Conservation (phyloP, 2,113 vertebrate genomes). For the Zosterops hypoxanthus region DNA sequence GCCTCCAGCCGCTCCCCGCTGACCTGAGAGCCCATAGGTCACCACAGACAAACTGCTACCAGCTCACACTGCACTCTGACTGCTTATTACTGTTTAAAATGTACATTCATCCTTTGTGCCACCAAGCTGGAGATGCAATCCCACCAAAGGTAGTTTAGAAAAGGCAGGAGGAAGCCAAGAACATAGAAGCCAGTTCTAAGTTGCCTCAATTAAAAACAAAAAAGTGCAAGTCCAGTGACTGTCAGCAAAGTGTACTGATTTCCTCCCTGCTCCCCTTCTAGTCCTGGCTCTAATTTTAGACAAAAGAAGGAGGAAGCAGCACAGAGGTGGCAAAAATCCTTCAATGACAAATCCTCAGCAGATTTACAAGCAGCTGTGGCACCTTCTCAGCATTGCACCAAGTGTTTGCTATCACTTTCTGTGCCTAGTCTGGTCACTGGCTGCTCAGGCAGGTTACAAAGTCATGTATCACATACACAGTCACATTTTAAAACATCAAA, state of each 20-base stretch:
- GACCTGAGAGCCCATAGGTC: background rate
- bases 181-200: background rate
- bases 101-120: background rate
- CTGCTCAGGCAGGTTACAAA: background rate
- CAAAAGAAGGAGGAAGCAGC: background rate
- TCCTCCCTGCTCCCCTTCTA: background rate
- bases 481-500: too few species aligned
- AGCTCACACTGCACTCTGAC: background rate
- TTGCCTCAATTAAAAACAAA: background rate
- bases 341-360: background rate
- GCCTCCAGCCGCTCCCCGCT: background rate
- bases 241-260: background rate
- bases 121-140: background rate
- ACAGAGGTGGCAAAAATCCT: background rate
- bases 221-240: background rate
- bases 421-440: background rate
- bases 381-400: background rate
- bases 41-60: background rate
- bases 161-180: background rate
- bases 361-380: background rate
- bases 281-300: background rate
- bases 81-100: background rate
- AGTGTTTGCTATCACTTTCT: background rate
- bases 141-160: background rate
- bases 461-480: accelerated